A percentile compares a stretch with the other conserved stretches of the same genome.
Conservation (phyloP, 2,797 vertebrate genomes). For the Oreochromis mossambicus region DNA sequence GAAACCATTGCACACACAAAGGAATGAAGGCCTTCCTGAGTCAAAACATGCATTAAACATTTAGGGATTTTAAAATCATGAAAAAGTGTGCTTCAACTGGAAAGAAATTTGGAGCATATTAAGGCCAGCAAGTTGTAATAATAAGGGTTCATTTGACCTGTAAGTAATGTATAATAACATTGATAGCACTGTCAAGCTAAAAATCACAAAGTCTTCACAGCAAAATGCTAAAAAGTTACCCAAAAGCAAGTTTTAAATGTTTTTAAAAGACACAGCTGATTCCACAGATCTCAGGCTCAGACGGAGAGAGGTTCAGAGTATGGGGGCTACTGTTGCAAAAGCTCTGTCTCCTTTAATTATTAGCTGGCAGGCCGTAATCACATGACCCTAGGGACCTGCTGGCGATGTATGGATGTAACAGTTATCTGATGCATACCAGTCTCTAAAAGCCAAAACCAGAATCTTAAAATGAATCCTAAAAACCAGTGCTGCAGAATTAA, state of each 20-base stretch:
- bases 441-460: not conserved
- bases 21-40: not conserved
- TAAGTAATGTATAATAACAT: not conserved
- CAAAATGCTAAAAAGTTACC: not conserved
- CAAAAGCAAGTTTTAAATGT: not conserved
- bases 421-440: not conserved
- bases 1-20: not conserved
- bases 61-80: not conserved
- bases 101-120: not conserved
- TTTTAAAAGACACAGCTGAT: not conserved
- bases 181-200: not conserved
- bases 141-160: not conserved
- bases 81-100: not conserved
- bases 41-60: not conserved
- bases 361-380: not conserved
- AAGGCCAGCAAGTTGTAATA: not conserved
- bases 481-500: not conserved
- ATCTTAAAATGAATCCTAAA: not conserved
- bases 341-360: not conserved
- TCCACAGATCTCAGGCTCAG: not conserved
- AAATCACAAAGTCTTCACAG: not conserved
- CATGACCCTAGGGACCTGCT: not conserved
- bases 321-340: not conserved
- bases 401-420: not conserved
- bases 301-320: not conserved